Evolutionary conservation across 2,113 vertebrate species (phyloP).

Genomic region (Psilopsiagon aurifrons): DNA sequence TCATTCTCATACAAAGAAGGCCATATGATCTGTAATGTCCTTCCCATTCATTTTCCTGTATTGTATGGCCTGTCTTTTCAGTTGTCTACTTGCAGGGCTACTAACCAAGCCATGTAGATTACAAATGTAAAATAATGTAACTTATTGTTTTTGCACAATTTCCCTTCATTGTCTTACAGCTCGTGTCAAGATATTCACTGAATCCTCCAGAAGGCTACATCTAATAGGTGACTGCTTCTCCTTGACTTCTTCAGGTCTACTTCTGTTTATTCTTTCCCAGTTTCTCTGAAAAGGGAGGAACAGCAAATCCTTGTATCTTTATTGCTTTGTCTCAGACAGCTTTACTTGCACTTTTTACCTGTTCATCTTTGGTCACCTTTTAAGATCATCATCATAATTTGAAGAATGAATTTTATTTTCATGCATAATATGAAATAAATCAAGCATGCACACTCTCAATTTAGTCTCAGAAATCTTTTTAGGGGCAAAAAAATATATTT

Average conservation of each 20-base stretch:
- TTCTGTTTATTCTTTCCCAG: neutral
- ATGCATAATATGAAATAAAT: neutral
- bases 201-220: neutral
- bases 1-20: neutral
- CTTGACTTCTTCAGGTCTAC: neutral
- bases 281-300: neutral
- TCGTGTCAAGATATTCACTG: neutral
- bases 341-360: neutral
- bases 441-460: neutral
- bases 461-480: neutral
- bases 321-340: neutral
- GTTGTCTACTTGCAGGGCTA: neutral
- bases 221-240: neutral
- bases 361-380: neutral
- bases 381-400: neutral
- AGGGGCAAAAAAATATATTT: neutral
- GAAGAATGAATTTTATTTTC: neutral
- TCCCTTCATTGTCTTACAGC: neutral
- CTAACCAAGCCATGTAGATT: neutral
- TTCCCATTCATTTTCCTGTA: neutral
- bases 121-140: slow-evolving; percentile 14
- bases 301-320: neutral
- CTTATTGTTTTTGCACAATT: neutral
- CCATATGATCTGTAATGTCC: neutral
- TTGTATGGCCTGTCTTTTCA: neutral